phyloP scores from a whole-genome alignment of 1,140 invertebrate species.

The Caenorhabditis tropicalis region DNA sequence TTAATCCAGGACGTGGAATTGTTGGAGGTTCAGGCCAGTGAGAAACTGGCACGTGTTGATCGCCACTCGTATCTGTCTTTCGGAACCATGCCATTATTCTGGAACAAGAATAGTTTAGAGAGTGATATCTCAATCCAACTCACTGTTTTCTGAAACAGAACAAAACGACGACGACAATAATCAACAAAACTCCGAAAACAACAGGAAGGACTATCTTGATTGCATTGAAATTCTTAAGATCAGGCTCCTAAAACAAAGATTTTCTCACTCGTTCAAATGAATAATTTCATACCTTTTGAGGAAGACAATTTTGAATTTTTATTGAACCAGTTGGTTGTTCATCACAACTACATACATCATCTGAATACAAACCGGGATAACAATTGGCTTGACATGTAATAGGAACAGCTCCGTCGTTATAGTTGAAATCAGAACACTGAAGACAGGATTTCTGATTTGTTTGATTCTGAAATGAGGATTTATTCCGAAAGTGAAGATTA shows the following conservation, averaged over 20 bases:
- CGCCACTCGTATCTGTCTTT: not conserved
- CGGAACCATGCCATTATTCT: constrained; percentile 18
- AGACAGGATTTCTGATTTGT: not conserved
- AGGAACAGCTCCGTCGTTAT: not conserved
- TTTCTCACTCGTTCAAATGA: too few relatives aligned
- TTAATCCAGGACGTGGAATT: not conserved
- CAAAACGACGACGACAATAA: not conserved
- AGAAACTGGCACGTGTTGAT: not conserved
- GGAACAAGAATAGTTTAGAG: too few relatives aligned
- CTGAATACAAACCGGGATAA: not conserved
- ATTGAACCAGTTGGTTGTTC: not conserved
- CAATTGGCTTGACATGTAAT: constrained; percentile 9
- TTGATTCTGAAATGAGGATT: not conserved
- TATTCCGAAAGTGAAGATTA: not conserved
- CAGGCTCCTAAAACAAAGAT: not conserved
- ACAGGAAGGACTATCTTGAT: not conserved
- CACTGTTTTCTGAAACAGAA: constrained; percentile 21
- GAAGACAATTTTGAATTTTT: not conserved
- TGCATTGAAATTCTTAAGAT: not conserved
- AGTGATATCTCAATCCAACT: not conserved
- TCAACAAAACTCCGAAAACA: not conserved
- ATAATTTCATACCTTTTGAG: not conserved
- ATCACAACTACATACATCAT: not conserved
- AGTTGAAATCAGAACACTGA: not conserved
- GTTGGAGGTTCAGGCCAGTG: not conserved